These are phyloP conservation scores for Xylota segnis DNA, from an alignment of 2,888 invertebrate species.

Conservation along the genomic window DNA sequence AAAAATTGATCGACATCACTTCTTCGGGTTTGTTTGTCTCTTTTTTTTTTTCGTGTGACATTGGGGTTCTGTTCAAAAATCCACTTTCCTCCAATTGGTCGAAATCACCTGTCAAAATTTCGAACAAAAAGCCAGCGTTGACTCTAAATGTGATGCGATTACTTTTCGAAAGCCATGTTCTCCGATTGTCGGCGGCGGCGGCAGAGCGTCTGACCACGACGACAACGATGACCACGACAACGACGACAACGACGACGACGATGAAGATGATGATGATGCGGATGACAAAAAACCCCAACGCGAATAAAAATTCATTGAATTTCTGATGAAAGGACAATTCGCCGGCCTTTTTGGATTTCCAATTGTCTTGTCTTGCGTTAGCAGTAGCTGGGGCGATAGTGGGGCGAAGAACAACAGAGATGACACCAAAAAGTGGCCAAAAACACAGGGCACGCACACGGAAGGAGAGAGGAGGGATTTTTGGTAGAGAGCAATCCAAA, in stretches of 20 bases:
- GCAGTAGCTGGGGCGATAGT: background rate
- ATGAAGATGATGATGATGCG: conserved; percentile 61
- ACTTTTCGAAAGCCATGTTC: conserved; percentile 67
- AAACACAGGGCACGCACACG: conserved; percentile 18
- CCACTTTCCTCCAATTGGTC: conserved; percentile 74
- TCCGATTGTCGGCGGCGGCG: conserved; percentile 54
- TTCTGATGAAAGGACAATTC: conserved; percentile 74
- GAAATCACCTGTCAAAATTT: conserved; percentile 78
- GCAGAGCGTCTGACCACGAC: conserved; percentile 18
- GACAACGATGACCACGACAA: conserved; percentile 19
- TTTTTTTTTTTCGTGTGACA: conserved; percentile 27
- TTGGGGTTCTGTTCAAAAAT: conserved; percentile 67
- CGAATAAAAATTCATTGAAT: conserved; percentile 77
- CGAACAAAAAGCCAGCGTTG: conserved; percentile 69
- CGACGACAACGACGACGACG: conserved; percentile 21
- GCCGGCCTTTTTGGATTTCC: conserved; percentile 30
- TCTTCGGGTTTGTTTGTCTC: conserved; percentile 2
- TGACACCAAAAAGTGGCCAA: conserved; percentile 72
- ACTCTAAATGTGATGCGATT: conserved; percentile 73
- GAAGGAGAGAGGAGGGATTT: background rate
- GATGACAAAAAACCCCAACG: conserved; percentile 76
- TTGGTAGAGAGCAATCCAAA: conserved; percentile 63
- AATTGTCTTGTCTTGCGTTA: conserved; percentile 8
- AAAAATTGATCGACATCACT: conserved; percentile 67
- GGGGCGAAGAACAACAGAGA: conserved; percentile 58